Conservation (phyloP, 2,113 vertebrate species). For the Pluvianellus socialis region DNA sequence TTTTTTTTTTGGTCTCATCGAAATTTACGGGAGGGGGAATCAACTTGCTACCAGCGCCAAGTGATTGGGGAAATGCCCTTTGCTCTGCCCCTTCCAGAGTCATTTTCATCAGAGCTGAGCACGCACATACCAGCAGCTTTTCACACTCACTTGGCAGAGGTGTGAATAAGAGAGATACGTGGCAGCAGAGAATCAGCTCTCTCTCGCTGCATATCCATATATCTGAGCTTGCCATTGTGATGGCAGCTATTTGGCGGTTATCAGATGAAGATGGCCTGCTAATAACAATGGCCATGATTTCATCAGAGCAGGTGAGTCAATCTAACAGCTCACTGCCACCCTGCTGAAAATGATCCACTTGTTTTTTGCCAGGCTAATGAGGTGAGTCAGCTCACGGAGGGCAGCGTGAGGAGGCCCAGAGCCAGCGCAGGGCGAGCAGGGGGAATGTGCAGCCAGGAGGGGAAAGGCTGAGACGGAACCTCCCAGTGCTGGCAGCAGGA, state of each 20-base stretch:
- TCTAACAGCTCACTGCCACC: not conserved
- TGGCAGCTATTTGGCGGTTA: not conserved
- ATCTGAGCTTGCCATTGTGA: not conserved
- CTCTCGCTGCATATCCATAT: fast-evolving
- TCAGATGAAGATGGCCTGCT: not conserved
- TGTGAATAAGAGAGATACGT: not conserved
- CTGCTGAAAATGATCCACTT: not conserved
- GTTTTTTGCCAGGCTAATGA: not conserved
- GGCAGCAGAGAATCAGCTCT: not conserved
- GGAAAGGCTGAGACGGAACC: not conserved
- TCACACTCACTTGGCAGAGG: not conserved
- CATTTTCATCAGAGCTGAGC: not conserved
- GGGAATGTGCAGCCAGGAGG: conserved; percentile 33
- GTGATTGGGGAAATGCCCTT: not conserved
- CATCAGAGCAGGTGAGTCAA: conserved; percentile 10
- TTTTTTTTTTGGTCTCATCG: not conserved
- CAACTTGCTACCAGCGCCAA: not conserved
- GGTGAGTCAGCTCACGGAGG: not conserved
- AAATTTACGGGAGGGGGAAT: not conserved
- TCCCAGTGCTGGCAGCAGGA: not conserved
- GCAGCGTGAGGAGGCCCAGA: not conserved
- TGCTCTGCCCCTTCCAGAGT: not conserved
- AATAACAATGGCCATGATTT: not conserved
- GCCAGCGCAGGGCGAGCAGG: not conserved
- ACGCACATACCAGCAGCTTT: not conserved